Conservation (phyloP, 2,888 invertebrate species). For the Diloba caeruleocephala region DNA sequence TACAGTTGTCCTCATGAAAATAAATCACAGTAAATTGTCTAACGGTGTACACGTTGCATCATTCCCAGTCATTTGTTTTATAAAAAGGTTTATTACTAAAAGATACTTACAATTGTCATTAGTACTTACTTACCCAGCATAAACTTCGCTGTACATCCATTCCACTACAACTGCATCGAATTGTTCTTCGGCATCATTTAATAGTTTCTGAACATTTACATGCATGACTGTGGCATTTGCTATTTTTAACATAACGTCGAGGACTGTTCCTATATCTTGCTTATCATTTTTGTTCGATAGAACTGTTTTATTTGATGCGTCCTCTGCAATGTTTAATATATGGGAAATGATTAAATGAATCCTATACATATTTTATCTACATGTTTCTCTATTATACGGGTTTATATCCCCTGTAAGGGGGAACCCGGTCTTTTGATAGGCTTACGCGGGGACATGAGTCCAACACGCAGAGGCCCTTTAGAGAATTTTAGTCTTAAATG, state of each 20-base stretch:
- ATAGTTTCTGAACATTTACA: conserved; percentile 5
- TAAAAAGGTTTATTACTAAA: neutral
- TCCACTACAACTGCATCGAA: conserved; percentile 54
- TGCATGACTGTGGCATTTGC: conserved; percentile 5
- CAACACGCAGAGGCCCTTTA: too few relatives aligned
- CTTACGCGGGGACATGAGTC: too few relatives aligned
- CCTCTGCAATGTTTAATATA: neutral
- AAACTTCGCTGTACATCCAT: conserved; percentile 62
- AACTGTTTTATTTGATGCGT: neutral
- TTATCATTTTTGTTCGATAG: neutral
- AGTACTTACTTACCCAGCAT: conserved; percentile 47
- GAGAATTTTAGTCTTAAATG: too few relatives aligned
- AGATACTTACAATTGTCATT: neutral
- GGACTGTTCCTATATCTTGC: neutral
- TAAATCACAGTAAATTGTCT: too few relatives aligned
- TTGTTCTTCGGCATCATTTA: neutral
- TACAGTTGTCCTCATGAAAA: too few relatives aligned
- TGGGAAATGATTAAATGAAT: neutral
- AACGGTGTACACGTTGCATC: neutral
- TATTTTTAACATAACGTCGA: conserved; percentile 1
- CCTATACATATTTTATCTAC: too few relatives aligned
- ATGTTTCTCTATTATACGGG: too few relatives aligned
- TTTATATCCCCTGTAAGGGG: too few relatives aligned
- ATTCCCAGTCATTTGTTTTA: conserved; percentile 5
- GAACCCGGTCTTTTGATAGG: too few relatives aligned